Percentiles rank a stretch among this genome's conserved stretches.
phyloP scores from a whole-genome alignment of 2,888 invertebrate genomes.

The Entomobrya proxima region DNA sequence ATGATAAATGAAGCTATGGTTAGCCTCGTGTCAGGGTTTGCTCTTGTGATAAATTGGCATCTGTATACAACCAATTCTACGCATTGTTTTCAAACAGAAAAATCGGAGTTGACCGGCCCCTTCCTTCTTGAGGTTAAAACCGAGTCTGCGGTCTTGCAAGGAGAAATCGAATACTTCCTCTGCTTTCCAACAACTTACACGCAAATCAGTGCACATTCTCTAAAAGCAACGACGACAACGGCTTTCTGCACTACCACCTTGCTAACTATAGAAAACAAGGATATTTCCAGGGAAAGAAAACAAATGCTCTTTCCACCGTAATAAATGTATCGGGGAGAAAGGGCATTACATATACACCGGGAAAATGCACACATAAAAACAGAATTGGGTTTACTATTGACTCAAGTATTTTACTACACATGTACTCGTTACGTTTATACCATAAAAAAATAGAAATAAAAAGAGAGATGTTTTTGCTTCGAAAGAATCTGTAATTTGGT shows the following conservation, averaged over 20 bases:
- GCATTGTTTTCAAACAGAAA: constrained; percentile 64
- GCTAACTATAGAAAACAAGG: not conserved
- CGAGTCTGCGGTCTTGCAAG: constrained; percentile 68
- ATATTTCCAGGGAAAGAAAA: not conserved
- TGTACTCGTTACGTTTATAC: no score
- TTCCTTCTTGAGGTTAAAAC: constrained; percentile 71
- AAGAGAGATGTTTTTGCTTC: no score
- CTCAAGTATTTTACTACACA: no score
- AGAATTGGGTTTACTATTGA: no score
- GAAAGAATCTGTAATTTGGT: no score
- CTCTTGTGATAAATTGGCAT: constrained; percentile 75
- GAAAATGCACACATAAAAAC: not conserved
- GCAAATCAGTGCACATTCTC: constrained; percentile 26
- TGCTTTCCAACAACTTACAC: constrained; percentile 41
- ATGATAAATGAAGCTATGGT: constrained; percentile 69
- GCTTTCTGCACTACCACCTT: not conserved
- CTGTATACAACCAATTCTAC: constrained; percentile 48
- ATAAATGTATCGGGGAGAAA: not conserved
- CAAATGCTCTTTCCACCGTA: not conserved
- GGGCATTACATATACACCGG: not conserved
- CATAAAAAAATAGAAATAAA: constrained; percentile 5
- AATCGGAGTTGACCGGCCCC: constrained; percentile 68
- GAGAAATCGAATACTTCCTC: constrained; percentile 71
- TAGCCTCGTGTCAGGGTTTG: constrained; percentile 69
- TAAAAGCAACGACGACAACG: not conserved